Conservation (phyloP, 2,113 vertebrate genomes). For the Rhinoderma darwinii region DNA sequence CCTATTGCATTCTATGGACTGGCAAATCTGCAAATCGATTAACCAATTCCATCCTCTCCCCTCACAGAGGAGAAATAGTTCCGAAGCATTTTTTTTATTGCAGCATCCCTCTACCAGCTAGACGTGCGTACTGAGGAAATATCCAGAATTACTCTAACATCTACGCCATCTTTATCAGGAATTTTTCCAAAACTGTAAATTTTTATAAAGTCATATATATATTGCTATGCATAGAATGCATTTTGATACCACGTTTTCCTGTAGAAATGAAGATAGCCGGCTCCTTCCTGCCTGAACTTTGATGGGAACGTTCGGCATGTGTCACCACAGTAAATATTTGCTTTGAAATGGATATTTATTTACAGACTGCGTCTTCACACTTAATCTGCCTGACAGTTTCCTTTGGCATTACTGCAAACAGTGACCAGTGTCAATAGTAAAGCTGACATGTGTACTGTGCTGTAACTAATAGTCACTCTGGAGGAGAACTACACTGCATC, state of each 20-base stretch:
- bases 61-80: too few relatives aligned
- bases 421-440: constrained; percentile 64
- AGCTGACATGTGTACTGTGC: constrained; percentile 70
- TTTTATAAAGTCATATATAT: background rate
- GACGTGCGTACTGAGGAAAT: too few relatives aligned
- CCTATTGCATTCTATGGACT: too few relatives aligned
- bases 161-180: background rate
- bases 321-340: constrained; percentile 62
- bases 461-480: constrained; percentile 34
- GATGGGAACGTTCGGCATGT: constrained; percentile 58
- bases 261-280: background rate
- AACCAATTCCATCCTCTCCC: too few relatives aligned
- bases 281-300: constrained; percentile 60
- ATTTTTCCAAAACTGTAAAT: background rate
- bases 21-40: too few relatives aligned
- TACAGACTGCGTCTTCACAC: constrained; percentile 61
- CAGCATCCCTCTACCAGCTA: too few relatives aligned
- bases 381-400: constrained; percentile 71
- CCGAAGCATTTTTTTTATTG: too few relatives aligned
- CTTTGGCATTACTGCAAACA: constrained; percentile 67
- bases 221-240: background rate
- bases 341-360: constrained; percentile 61
- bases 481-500: constrained; percentile 7
- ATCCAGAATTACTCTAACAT: too few relatives aligned
- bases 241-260: background rate